Conservation (phyloP, 2,113 vertebrate genomes). For the Phylloscopus trochilus region DNA sequence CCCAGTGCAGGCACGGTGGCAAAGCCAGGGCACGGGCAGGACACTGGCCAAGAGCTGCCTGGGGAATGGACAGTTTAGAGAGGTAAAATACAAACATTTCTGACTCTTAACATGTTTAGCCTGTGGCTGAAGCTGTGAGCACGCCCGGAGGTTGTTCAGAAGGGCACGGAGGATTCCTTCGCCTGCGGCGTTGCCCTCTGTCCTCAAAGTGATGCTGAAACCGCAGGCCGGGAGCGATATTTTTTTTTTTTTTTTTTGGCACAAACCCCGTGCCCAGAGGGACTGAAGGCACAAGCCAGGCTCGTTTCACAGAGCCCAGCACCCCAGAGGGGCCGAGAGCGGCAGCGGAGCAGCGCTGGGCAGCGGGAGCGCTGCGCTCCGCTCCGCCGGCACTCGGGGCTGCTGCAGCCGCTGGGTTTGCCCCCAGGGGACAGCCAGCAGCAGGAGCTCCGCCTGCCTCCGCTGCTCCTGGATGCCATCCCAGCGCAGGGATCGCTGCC, state of each 20-base stretch:
- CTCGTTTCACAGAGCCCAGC: not conserved
- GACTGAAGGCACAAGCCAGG: not conserved
- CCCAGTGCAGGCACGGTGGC: fast-evolving
- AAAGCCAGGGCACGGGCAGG: not conserved
- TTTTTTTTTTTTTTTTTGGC: not conserved
- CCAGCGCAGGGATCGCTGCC: not conserved
- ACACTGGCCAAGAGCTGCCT: not conserved
- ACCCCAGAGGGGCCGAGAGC: fast-evolving
- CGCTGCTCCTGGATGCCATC: not conserved
- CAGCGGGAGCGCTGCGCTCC: fast-evolving
- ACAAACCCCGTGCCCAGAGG: not conserved
- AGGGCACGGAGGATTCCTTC: not conserved
- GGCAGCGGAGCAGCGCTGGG: not conserved
- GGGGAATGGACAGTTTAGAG: not conserved
- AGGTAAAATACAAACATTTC: not conserved
- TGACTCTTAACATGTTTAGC: not conserved
- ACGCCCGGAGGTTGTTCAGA: not conserved
- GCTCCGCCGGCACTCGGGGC: fast-evolving
- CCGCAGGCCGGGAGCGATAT: not conserved
- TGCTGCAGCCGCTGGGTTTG: not conserved
- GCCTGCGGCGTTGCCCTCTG: not conserved
- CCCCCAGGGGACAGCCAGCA: not conserved
- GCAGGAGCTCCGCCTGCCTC: fast-evolving
- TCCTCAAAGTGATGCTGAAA: not conserved
- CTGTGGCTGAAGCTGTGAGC: not conserved